A percentile compares a stretch with the other conserved stretches of the same genome.
phyloP scores from a whole-genome alignment of 2,113 vertebrate genomes.

The Nanorana parkeri region DNA sequence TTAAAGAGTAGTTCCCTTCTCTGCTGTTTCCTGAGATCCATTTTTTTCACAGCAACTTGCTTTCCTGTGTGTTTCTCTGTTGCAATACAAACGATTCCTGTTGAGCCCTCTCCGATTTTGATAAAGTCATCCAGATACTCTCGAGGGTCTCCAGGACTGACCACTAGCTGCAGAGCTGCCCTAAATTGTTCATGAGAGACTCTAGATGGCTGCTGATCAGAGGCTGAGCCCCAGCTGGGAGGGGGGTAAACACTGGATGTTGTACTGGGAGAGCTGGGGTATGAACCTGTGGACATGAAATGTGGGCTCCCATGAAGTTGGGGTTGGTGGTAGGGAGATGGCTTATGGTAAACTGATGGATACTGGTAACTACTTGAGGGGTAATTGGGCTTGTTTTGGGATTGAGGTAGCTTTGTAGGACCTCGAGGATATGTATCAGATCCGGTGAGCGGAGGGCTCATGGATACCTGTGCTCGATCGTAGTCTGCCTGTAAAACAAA shows the following conservation, averaged over 20 bases:
- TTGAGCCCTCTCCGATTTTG: slow-evolving; percentile 98
- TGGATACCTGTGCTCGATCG: slow-evolving; percentile 84
- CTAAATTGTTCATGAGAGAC: slow-evolving; percentile 98
- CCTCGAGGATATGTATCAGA: slow-evolving; percentile 91
- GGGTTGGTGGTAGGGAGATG: slow-evolving; percentile 85
- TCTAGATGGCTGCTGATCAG: slow-evolving; percentile 91
- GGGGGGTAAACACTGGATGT: slow-evolving; percentile 89
- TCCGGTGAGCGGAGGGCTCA: slow-evolving; percentile 84
- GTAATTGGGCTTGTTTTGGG: slow-evolving; percentile 86
- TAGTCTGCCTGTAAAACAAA: slow-evolving; percentile 82
- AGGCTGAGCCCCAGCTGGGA: slow-evolving; percentile 93
- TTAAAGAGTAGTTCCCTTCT: slow-evolving; percentile 96
- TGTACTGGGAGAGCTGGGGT: slow-evolving; percentile 91
- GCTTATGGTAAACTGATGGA: slow-evolving; percentile 87
- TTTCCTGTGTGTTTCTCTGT: slow-evolving; percentile 95
- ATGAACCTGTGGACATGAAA: slow-evolving; percentile 90
- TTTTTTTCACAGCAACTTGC: slow-evolving; percentile 97
- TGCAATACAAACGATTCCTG: slow-evolving; percentile 96
- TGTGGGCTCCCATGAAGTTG: slow-evolving; percentile 87
- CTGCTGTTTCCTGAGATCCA: slow-evolving; percentile 98
- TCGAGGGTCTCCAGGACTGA: slow-evolving; percentile 94
- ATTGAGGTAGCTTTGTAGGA: slow-evolving; percentile 94
- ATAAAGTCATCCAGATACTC: slow-evolving; percentile 98
- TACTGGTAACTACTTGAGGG: slow-evolving; percentile 86
- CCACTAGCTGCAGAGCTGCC: slow-evolving; percentile 94